These are phyloP conservation scores for Euplagia quadripunctaria DNA, from an alignment of 2,888 invertebrate genomes.

Conservation along the genomic window DNA sequence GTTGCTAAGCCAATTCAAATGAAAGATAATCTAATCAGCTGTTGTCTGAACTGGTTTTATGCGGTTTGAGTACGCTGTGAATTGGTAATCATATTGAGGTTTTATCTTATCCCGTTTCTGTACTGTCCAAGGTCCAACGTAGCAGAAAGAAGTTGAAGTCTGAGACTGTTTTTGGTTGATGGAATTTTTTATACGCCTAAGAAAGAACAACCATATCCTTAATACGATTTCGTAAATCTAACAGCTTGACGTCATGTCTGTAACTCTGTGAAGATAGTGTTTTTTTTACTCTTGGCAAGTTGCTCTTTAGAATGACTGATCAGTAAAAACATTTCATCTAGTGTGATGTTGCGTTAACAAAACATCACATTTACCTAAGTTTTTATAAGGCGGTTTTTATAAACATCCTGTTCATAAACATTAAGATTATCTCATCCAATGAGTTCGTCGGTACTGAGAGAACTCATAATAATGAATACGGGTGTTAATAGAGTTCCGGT, in stretches of 20 bases:
- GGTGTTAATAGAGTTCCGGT: too few species aligned
- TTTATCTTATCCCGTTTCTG: too few species aligned
- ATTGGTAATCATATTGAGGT: background rate
- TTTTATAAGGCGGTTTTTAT: background rate
- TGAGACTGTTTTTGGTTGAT: background rate
- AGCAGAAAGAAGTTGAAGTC: background rate
- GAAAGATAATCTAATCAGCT: background rate
- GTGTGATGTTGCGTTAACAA: background rate
- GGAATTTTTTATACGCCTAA: background rate
- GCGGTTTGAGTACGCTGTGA: background rate
- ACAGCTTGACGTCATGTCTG: background rate
- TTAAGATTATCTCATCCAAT: background rate
- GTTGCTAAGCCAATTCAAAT: constrained; percentile 10
- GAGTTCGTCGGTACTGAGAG: background rate
- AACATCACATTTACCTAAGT: background rate
- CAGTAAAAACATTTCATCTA: background rate
- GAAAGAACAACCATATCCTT: background rate
- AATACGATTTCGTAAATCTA: background rate
- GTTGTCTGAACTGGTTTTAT: background rate
- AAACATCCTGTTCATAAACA: background rate
- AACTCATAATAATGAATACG: too few species aligned
- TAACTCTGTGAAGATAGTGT: too few species aligned
- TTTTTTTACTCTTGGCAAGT: background rate
- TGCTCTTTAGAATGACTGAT: background rate
- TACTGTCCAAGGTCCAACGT: too few species aligned